These are phyloP conservation scores for Eolophus roseicapilla DNA, from an alignment of 2,113 vertebrate species.

Conservation along the genomic window DNA sequence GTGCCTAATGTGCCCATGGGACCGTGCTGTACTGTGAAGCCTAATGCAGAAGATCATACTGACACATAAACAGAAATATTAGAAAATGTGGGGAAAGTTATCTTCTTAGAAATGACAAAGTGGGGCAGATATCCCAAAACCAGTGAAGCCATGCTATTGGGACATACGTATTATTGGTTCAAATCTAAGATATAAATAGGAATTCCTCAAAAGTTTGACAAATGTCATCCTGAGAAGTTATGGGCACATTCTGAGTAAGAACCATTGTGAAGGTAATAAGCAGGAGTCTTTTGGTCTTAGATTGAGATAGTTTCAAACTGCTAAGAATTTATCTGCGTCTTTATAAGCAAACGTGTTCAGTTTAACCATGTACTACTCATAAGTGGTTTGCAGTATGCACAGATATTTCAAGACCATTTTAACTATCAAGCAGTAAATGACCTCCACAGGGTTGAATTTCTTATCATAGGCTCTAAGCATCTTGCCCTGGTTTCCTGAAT, in stretches of 20 bases:
- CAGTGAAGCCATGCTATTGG: not conserved
- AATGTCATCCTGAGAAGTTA: not conserved
- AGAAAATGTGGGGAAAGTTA: not conserved
- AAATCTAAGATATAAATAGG: not conserved
- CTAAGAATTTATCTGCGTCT: not conserved
- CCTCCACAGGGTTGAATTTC: not conserved
- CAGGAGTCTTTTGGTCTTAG: not conserved
- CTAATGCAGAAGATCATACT: not conserved
- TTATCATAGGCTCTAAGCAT: not conserved
- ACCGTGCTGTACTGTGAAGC: not conserved
- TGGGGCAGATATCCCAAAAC: not conserved
- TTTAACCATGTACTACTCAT: not conserved
- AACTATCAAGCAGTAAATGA: not conserved
- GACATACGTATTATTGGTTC: not conserved
- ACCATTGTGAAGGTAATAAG: not conserved
- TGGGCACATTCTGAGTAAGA: not conserved
- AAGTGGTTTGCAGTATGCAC: not conserved
- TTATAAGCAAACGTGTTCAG: not conserved
- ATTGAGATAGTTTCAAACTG: not conserved
- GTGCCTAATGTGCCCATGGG: not conserved
- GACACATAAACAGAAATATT: not conserved
- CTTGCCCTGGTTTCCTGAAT: not conserved
- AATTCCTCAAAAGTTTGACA: not conserved
- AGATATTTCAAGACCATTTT: not conserved
- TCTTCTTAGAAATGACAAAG: not conserved